A percentile compares a stretch with the other conserved stretches of the same genome.
phyloP scores from a whole-genome alignment of 2,113 vertebrate genomes.

The Isurus oxyrinchus region DNA sequence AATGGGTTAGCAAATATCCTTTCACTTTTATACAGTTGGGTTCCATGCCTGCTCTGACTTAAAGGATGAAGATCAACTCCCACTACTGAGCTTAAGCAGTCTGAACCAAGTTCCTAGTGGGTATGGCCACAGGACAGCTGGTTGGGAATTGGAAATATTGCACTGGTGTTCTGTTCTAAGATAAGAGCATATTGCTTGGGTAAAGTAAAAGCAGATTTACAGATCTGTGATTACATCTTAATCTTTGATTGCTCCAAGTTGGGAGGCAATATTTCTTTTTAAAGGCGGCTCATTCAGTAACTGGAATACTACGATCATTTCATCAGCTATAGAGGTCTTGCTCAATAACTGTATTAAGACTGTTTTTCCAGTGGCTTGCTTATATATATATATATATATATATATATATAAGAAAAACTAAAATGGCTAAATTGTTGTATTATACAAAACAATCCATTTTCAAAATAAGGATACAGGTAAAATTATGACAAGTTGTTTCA shows the following conservation, averaged over 20 bases:
- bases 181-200: neutral
- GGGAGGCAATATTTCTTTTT: neutral
- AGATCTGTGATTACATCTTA: neutral
- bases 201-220: neutral
- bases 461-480: neutral
- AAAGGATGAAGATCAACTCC: neutral
- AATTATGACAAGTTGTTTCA: neutral
- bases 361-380: neutral
- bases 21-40: neutral
- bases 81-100: neutral
- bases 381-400: neutral
- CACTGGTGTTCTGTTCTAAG: neutral
- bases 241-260: neutral
- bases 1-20: neutral
- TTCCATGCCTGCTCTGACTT: neutral
- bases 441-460: neutral
- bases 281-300: neutral
- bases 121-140: neutral
- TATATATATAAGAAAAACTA: too few species aligned
- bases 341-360: neutral
- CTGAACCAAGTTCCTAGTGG: neutral
- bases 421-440: neutral
- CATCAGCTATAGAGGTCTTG: neutral
- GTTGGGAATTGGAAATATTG: neutral
- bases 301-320: neutral